Conservation (phyloP, 2,888 invertebrate genomes). For the Cheilosia pagana region DNA sequence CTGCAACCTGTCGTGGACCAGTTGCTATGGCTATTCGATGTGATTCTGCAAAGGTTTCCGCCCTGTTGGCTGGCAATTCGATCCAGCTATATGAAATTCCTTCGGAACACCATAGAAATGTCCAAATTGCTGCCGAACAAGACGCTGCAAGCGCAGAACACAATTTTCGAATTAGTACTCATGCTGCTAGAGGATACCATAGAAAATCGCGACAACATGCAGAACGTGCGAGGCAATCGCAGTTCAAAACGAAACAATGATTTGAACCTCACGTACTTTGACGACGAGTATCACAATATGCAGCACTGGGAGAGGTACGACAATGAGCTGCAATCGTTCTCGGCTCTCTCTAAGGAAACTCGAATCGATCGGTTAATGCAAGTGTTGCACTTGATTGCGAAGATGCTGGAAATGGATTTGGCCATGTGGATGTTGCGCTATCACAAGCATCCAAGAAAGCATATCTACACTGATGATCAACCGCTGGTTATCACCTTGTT, state of each 20-base stretch:
- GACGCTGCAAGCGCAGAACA: conserved; percentile 66
- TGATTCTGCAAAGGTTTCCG: conserved; percentile 80
- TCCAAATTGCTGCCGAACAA: conserved; percentile 73
- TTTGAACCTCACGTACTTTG: conserved; percentile 18
- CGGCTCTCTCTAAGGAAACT: conserved; percentile 78
- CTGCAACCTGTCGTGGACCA: conserved; percentile 77
- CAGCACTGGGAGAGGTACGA: conserved; percentile 80
- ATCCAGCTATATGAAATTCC: conserved; percentile 78
- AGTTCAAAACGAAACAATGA: background rate
- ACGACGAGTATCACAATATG: conserved; percentile 76
- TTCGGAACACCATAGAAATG: conserved; percentile 76
- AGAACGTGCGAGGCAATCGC: background rate
- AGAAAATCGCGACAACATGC: conserved; percentile 65
- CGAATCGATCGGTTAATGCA: conserved; percentile 85
- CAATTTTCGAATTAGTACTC: conserved; percentile 77
- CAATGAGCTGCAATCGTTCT: conserved; percentile 76
- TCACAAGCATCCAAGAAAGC: conserved; percentile 78
- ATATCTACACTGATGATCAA: conserved; percentile 78
- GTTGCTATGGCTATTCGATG: conserved; percentile 78
- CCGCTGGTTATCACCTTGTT: conserved; percentile 80
- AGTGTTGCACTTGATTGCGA: conserved; percentile 84
- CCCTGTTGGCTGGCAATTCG: conserved; percentile 82
- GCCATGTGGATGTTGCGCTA: conserved; percentile 85
- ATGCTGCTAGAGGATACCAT: conserved; percentile 78
- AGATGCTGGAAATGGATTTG: conserved; percentile 85